A percentile compares a stretch with the other conserved stretches of the same genome.
Conservation (phyloP, 2,113 vertebrate species). For the Crotalus viridis region DNA sequence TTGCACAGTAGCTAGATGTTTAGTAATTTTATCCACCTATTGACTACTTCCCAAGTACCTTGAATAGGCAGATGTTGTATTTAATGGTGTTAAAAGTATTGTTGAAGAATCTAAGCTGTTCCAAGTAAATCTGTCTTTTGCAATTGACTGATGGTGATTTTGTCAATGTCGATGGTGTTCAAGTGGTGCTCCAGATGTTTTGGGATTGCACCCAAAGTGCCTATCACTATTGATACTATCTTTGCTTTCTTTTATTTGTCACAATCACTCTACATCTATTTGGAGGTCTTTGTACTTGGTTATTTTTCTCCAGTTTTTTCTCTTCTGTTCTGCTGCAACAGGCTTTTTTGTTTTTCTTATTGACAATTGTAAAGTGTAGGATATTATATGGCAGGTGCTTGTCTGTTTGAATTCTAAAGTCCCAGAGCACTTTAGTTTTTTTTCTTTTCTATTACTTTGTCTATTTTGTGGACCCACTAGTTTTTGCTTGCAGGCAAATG, state of each 20-base stretch:
- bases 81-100: neutral
- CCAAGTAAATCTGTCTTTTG: neutral
- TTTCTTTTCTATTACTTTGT: neutral
- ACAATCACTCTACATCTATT: neutral
- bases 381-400: neutral
- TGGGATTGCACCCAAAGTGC: neutral
- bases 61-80: neutral
- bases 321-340: neutral
- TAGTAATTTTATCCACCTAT: neutral
- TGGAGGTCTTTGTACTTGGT: neutral
- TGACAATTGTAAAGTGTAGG: neutral
- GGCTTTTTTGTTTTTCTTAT: neutral
- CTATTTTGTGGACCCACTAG: neutral
- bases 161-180: neutral
- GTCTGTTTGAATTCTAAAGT: neutral
- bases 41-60: neutral
- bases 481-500: neutral
- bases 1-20: neutral
- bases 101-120: neutral
- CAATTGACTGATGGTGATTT: neutral
- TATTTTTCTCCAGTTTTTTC: neutral
- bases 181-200: neutral
- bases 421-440: neutral
- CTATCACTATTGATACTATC: neutral
- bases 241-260: neutral